Percentiles rank a stretch among this genome's conserved stretches.
These are phyloP conservation scores for Andrena flavipes DNA, from an alignment of 2,888 invertebrate genomes.

Conservation along the genomic window DNA sequence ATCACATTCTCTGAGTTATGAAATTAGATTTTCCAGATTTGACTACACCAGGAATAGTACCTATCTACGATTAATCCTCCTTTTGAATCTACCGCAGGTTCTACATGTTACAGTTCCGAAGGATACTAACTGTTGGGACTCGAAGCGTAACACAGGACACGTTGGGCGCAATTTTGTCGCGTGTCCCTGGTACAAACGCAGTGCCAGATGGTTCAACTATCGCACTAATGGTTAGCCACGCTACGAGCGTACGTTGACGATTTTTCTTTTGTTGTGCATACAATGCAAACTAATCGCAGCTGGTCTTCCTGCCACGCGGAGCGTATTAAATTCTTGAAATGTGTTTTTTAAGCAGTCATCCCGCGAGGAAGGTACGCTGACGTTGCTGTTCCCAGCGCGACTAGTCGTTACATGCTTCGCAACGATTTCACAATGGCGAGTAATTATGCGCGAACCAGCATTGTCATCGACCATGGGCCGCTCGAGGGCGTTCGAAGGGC, in stretches of 20 bases:
- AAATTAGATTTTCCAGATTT: too few relatives aligned
- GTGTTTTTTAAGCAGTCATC: slow-evolving; percentile 3
- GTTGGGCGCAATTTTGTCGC: slow-evolving; percentile 41
- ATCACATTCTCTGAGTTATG: too few relatives aligned
- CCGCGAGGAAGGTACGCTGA: slow-evolving; percentile 4
- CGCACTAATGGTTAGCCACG: slow-evolving; percentile 33
- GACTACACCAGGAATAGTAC: too few relatives aligned
- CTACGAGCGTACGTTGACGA: background rate
- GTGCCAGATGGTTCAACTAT: slow-evolving; percentile 37
- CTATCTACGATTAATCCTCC: background rate
- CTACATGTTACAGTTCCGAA: background rate
- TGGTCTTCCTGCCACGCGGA: background rate
- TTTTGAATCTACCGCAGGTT: background rate
- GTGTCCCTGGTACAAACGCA: slow-evolving; percentile 31
- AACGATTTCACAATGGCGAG: slow-evolving; percentile 39
- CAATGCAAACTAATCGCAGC: slow-evolving; percentile 38
- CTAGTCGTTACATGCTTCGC: slow-evolving; percentile 5
- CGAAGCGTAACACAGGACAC: slow-evolving; percentile 14
- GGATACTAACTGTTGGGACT: background rate
- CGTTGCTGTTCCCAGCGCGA: background rate
- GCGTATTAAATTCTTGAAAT: slow-evolving; percentile 17
- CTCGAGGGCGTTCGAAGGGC: background rate
- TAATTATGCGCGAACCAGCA: slow-evolving; percentile 27
- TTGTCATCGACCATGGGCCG: slow-evolving; percentile 18
- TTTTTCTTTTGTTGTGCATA: slow-evolving; percentile 18